These are phyloP conservation scores for Geophilus truncorum DNA, from an alignment of 2,888 invertebrate species.

Conservation along the genomic window DNA sequence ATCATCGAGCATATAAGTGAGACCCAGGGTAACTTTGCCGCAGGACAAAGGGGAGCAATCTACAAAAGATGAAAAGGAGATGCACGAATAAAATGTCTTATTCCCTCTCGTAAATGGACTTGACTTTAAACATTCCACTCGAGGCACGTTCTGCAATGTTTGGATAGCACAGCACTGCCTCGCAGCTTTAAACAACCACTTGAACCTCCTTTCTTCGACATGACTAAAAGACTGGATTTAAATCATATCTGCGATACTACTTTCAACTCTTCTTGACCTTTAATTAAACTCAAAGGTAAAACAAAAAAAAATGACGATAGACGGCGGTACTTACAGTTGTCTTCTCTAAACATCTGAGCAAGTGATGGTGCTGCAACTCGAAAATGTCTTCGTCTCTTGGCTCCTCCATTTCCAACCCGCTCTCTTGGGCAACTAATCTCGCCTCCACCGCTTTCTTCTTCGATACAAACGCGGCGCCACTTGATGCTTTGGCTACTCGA, in stretches of 20 bases:
- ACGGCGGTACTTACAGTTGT: slow-evolving; percentile 70
- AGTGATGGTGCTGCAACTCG: slow-evolving; percentile 97
- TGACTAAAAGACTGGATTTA: not conserved
- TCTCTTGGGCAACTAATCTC: slow-evolving; percentile 73
- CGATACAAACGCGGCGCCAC: slow-evolving; percentile 95
- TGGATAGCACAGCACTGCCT: not conserved
- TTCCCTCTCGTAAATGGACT: not conserved
- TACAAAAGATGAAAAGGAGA: not conserved
- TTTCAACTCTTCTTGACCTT: too few species aligned
- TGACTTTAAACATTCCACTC: not conserved
- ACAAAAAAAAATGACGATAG: too few species aligned
- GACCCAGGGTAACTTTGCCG: not conserved
- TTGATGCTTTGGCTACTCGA: slow-evolving; percentile 97
- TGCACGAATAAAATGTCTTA: not conserved
- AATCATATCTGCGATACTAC: too few species aligned
- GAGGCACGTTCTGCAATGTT: not conserved
- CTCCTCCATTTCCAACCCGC: slow-evolving; percentile 76
- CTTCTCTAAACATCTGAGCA: slow-evolving; percentile 93
- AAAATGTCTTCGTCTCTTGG: slow-evolving; percentile 93
- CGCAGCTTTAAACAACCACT: not conserved
- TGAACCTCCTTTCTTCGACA: not conserved
- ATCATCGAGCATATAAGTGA: not conserved
- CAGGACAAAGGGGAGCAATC: not conserved
- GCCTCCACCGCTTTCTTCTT: slow-evolving; percentile 99
- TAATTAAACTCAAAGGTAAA: too few species aligned